Evolutionary conservation across 2,113 vertebrate genomes (phyloP).

Genomic region (Meriones unguiculatus): DNA sequence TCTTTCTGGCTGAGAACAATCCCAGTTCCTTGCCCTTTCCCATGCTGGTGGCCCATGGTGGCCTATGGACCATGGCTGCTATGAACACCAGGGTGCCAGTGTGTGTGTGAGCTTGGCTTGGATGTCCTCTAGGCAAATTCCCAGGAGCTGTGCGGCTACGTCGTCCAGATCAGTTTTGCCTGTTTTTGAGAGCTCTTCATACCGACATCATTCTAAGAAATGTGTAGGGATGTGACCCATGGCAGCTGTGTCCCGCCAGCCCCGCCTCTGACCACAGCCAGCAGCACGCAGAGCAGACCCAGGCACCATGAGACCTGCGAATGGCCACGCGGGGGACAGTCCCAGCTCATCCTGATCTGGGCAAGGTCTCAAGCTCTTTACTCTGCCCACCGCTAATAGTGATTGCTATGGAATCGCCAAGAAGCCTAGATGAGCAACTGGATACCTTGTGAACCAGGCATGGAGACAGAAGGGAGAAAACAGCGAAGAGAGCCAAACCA

Average conservation of each 20-base stretch:
- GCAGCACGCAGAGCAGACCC: background rate
- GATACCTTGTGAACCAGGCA: background rate
- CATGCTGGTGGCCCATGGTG: background rate
- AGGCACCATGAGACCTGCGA: background rate
- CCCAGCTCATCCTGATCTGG: background rate
- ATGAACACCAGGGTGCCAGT: background rate
- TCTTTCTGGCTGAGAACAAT: background rate
- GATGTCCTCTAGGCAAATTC: background rate
- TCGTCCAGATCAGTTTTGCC: background rate
- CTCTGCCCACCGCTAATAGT: too few relatives aligned
- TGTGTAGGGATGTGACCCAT: too few relatives aligned
- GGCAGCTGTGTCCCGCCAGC: background rate
- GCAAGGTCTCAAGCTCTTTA: background rate
- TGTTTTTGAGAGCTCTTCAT: background rate
- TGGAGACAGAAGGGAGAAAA: background rate
- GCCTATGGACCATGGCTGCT: background rate
- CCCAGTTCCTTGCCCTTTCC: background rate
- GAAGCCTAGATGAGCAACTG: background rate
- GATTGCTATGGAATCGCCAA: background rate
- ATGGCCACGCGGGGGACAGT: background rate
- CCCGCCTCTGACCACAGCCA: background rate
- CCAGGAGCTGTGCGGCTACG: background rate
- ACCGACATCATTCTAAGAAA: background rate
- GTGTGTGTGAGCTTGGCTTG: background rate
- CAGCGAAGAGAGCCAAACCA: background rate